A percentile compares a stretch with the other conserved stretches of the same genome.
Evolutionary conservation across 2,113 vertebrate genomes (phyloP).

Genomic region (Lipophrys pholis): DNA sequence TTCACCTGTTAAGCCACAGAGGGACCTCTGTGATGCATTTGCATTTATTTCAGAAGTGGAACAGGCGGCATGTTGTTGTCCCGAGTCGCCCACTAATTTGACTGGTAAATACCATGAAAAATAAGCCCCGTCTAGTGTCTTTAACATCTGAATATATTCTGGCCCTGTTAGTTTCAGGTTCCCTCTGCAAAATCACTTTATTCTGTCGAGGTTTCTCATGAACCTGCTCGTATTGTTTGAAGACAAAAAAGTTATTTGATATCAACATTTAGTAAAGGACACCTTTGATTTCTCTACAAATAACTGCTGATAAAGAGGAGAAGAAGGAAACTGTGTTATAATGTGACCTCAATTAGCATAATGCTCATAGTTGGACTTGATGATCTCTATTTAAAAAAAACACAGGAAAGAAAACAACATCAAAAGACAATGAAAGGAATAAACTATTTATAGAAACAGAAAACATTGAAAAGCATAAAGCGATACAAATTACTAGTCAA

Average conservation of each 20-base stretch:
- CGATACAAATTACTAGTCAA: no score
- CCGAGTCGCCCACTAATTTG: conserved; percentile 69
- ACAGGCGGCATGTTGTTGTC: conserved; percentile 52
- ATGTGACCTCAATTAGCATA: conserved; percentile 27
- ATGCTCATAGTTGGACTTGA: no score
- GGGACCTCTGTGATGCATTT: conserved; percentile 58
- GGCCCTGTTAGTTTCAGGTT: neutral
- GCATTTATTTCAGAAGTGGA: conserved; percentile 69
- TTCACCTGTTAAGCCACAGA: neutral
- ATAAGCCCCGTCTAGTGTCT: neutral
- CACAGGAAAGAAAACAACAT: no score
- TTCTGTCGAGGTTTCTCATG: neutral
- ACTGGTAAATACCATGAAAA: conserved; percentile 77
- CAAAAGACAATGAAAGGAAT: no score
- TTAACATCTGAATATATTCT: no score
- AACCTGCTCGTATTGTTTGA: neutral
- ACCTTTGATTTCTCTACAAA: neutral
- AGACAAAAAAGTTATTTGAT: conserved; percentile 7
- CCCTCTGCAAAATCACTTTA: neutral
- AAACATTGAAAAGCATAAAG: no score
- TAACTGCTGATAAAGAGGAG: neutral
- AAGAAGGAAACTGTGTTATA: neutral
- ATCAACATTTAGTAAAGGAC: neutral
- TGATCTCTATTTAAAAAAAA: no score
- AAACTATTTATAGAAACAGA: no score